Evolutionary conservation across 2,888 invertebrate species (phyloP), one percentile per base, ranked within the genome.

Genomic region (Cylloceria caligata): DNA sequence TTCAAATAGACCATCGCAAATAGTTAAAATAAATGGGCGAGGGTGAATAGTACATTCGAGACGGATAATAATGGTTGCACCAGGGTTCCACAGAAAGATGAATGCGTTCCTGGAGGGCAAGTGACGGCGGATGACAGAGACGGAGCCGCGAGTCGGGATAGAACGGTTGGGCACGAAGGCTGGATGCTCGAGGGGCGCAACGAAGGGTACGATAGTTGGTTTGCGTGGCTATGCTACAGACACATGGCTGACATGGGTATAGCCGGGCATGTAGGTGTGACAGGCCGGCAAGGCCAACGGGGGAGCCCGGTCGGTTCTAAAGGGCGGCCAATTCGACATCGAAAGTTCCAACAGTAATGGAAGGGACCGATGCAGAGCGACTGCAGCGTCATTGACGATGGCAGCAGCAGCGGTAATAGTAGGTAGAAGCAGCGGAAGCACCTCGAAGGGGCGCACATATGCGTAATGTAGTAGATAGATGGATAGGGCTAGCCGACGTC

Each of bases 391-490:
- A 9, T 62, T 64, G 45, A 60, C 62, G 21, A 67, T 27, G 49
- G 74, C 36, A 47, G 65, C 73, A 30, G 69, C 69, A 45, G 64
- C 75, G 6, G 67, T 72, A 16, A 68, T 60, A 67, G 72, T 57
- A 39, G 74, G 72, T 57, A 39, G 74, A 74, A 45, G 71, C 72
- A 75, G 79, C 79, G 81, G 78, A 78, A 82, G 67, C 78, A 75
- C 78, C 69, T 71, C 79, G 60, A 83, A 75, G 82, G 77, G 73
- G 77, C 79, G 68, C 82, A 76, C 78, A 83, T 83, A 83, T 79
- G 82, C 72, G 75, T 71, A 62, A 47, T 67, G 49, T 74, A 69
- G 62, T 24, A 49, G 49, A 11, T 47, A 77, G 45, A 49, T 72
- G 65, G 27, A 72, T 49, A 49, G 49, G 36, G 49, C 60, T 72